phyloP scores from a whole-genome alignment of 2,888 invertebrate genomes.

The Hemicrepidius hirtus region DNA sequence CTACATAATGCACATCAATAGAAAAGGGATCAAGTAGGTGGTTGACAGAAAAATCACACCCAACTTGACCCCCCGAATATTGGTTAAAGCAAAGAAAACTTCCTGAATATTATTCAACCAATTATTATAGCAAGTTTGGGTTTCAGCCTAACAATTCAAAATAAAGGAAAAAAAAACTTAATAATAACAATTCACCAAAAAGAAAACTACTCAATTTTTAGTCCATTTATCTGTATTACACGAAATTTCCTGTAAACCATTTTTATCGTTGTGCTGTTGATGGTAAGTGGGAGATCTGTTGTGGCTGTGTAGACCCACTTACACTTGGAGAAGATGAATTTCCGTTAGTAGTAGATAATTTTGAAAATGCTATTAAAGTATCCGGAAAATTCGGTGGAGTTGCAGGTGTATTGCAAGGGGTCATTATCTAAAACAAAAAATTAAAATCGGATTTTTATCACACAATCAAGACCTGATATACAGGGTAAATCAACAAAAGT shows the following conservation, averaged over 20 bases:
- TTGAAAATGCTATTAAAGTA: conserved; percentile 90
- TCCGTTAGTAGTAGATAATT: conserved; percentile 84
- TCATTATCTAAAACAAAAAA: conserved; percentile 81
- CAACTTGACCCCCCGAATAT: too few relatives aligned
- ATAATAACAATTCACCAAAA: conserved; percentile 23
- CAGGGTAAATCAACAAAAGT: too few relatives aligned
- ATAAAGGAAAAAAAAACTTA: neutral
- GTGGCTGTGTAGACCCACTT: conserved; percentile 68
- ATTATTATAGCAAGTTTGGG: neutral
- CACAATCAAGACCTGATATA: too few relatives aligned
- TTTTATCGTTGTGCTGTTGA: conserved; percentile 71
- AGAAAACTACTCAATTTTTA: conserved; percentile 45
- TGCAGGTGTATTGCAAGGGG: conserved; percentile 95
- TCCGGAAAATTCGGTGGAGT: conserved; percentile 97
- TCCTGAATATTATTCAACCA: too few relatives aligned
- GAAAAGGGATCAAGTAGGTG: too few relatives aligned
- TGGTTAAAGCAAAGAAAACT: too few relatives aligned
- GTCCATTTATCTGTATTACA: conserved; percentile 46
- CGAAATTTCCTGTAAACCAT: conserved; percentile 40
- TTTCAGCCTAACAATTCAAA: neutral
- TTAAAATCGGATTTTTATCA: too few relatives aligned
- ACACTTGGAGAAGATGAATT: conserved; percentile 74
- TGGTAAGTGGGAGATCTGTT: conserved; percentile 64
- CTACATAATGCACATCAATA: too few relatives aligned
- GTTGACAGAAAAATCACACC: too few relatives aligned